Evolutionary conservation across 1,140 invertebrate genomes (phyloP).

Genomic region (Bombus terrestris): DNA sequence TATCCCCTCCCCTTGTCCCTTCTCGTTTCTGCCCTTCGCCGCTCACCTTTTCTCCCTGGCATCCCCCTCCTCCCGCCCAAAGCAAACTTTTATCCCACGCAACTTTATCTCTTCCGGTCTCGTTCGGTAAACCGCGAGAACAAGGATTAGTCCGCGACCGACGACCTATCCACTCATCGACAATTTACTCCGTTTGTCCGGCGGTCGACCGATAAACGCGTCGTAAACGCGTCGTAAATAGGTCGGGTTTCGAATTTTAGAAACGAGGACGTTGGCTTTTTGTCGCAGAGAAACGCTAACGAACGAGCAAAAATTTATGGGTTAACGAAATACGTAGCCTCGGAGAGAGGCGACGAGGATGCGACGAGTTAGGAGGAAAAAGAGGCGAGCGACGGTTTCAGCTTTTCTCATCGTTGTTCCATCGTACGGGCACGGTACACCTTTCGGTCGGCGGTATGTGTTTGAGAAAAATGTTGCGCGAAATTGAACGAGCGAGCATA

Average conservation of each 20-base stretch:
- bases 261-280: background rate
- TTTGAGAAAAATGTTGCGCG: background rate
- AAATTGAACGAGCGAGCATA: background rate
- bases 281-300: background rate
- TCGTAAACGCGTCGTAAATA: background rate
- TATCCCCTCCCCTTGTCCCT: too few relatives aligned
- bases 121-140: constrained; percentile 16
- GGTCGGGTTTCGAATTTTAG: background rate
- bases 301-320: background rate
- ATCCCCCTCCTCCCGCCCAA: rapidly evolving
- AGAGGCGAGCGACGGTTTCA: background rate
- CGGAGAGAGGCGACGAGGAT: background rate
- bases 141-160: background rate
- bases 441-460: too few relatives aligned
- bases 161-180: background rate
- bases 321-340: background rate
- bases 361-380: background rate
- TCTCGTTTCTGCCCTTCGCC: background rate
- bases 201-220: background rate
- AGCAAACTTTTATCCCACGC: constrained; percentile 30
- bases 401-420: too few relatives aligned
- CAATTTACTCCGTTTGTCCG: background rate
- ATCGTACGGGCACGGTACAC: too few relatives aligned
- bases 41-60: background rate
- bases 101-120: constrained; percentile 30